Base-by-base conservation (phyloP, 2,797 vertebrate genomes). In the Acanthornis magna region DNA sequence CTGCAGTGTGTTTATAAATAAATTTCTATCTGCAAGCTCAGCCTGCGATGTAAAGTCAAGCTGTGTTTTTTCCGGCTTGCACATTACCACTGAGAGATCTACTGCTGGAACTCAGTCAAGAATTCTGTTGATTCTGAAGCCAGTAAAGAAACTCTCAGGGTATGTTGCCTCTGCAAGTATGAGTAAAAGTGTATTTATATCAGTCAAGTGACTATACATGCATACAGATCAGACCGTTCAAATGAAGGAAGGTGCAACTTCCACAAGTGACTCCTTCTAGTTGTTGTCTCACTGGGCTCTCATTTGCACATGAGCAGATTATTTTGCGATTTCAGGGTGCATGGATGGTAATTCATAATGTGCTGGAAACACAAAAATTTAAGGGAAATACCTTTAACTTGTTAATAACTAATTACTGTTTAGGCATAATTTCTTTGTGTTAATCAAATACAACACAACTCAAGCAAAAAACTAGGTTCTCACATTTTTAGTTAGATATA, bases 111-210 rank as follows among this genome's bases (percentile, higher is more conserved):
- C 70, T 83, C 40, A 29, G 51, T 93, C 95, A 97, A 86, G 91
- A 89, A 92, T 94, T 78, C 82, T 95, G 91, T 96, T 95, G 85
- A 75, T 92, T 89, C 47, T 90, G 83, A 84, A 91, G 91, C 72
- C 87, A 57, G 51, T 72, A 42, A 86, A 89, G 92, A 91, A 95
- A 62, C 32, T 83, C 78, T 16, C 54, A 88, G 87, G 86, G 51
- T 57, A 11, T 78, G 79, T 83, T 91, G 72, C 80, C 58, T 90
- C 70, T 94, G 77, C 40, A 92, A 89, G 36, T 61, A 62, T 85
- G 87, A 95, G 70, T 75, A 60, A 55, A 89, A 85, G 32, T 87
- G 88, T 96, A 91, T 95, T 95, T 93, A 53, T 93, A 42, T 73
- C 72, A 48, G 51, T 89, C 62, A 89, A 68, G 68, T 85, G 72